Evolutionary conservation across 1,140 invertebrate species (phyloP), one percentile per base, ranked within the genome.

Genomic region (Pararge aegeria): DNA sequence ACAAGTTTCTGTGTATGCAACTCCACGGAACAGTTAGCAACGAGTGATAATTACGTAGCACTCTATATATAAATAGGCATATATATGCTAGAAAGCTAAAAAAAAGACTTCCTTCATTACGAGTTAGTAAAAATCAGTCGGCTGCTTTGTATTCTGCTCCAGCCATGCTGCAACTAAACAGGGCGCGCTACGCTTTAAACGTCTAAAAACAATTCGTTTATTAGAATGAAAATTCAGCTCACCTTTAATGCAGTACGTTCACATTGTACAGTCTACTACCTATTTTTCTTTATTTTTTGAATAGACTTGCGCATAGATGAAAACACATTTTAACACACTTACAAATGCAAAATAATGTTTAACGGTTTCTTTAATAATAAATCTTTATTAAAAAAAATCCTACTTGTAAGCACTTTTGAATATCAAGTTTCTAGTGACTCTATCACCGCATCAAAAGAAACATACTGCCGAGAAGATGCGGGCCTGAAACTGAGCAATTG

Each of bases 131-230:
- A 46, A 46, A 44, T 20, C 40, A 20, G 42, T 19, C 42, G 18
- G 15, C 42, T 20, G 16, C 4, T 46, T 46, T 20, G 42, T 46
- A 46, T 46, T 46, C 42, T 10, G 42, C 5, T n/a, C 42, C 42
- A 19, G 19, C 42, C 42, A 19, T 18, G 18, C 19, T 46, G 42
- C 42, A 46, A 12, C 42, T 46, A 46, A 46, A 46, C 42, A 46
- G 42, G n/a, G n/a, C 38, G 13, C 42, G 42, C 42, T 46, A 12
- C 42, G 42, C 42, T 46, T 18, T 46, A 46, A 46, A 46, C 42
- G 42, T 46, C 42, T 20, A 46, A 12, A 42, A 46, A 46, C 42
- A 46, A 46, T 46, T 46, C 42, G 42, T 46, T 46, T 46, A 46
- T 46, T 46, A 46, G 42, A 46, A 46, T 10, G 42, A 46, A 46